A percentile compares a stretch with the other conserved stretches of the same genome.
These are phyloP conservation scores for Chrysemys picta DNA, from an alignment of 2,113 vertebrate species.

Conservation along the genomic window DNA sequence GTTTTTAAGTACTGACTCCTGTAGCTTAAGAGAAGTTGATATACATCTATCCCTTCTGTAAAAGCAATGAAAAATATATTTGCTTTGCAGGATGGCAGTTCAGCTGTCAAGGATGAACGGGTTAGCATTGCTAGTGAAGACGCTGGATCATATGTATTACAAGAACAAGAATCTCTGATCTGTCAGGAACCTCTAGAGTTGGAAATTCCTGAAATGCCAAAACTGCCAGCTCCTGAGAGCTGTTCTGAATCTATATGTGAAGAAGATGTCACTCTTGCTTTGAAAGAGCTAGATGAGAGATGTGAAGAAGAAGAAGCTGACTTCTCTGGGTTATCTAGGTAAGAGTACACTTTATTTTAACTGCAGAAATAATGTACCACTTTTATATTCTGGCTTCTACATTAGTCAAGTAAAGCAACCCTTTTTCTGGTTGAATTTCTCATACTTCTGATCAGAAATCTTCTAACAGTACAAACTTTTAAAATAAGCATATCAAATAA, in stretches of 20 bases:
- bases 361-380: neutral
- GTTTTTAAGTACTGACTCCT: neutral
- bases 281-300: conserved; percentile 95
- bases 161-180: conserved; percentile 81
- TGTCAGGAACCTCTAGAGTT: conserved; percentile 86
- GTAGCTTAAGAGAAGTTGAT: neutral
- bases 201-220: conserved; percentile 82
- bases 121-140: conserved; percentile 92
- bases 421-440: neutral
- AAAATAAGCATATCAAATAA: neutral
- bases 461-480: neutral
- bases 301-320: conserved; percentile 96
- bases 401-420: neutral
- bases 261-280: conserved; percentile 94
- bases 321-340: conserved; percentile 95
- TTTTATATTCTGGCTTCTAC: neutral
- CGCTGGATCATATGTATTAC: conserved; percentile 86
- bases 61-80: neutral
- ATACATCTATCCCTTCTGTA: neutral
- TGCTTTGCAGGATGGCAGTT: conserved; percentile 82
- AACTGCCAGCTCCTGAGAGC: conserved; percentile 84
- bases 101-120: conserved; percentile 89
- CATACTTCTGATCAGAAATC: neutral
- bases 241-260: conserved; percentile 91
- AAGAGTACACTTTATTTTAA: conserved; percentile 8